Evolutionary conservation across 1,140 invertebrate genomes (phyloP), one percentile per base, ranked within the genome.

Genomic region (Trichonephila inaurata): DNA sequence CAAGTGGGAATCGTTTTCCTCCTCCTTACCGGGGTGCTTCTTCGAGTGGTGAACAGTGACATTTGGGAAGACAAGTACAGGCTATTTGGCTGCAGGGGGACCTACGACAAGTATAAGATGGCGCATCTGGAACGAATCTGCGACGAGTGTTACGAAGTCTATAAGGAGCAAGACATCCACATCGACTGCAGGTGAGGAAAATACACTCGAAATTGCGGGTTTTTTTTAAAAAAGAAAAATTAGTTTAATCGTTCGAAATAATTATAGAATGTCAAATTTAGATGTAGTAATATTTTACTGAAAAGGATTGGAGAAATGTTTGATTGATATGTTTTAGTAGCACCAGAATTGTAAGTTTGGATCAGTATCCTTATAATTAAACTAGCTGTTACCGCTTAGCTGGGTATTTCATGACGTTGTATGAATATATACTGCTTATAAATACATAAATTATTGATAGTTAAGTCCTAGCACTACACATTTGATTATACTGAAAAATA

Each of bases 91-190:
- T 88, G 86, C 86, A 33, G 21, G 14, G 86, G 86, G 16, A 44
- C 8, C 0, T 88, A 88, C 61, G 86, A 88, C 86, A 88, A 64
- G 60, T 64, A 44, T 28, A 88, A 88, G 16, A 88, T 88, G 86
- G 86, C 86, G 1, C 86, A 88, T 40, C 18, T 88, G 6, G 86
- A 88, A 24, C 19, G 86, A 14, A 40, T 88, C 28, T 88, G 86
- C 19, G 86, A 88, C 16, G 86, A 88, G 86, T 88, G 86, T 24
- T 88, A 58, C 86, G 86, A 88, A 6, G 16, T 64, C 19, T 88
- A 88, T 28, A 88, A 88, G 28, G 7, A 88, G 62, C 86, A 66
- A 18, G 61, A 44, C 33, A 66, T 88, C n/a, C 60, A 64, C 21
- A 16, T 64, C 16, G 24, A 62, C 24, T 88, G 86, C 86, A 88